These are phyloP conservation scores for Tigriopus californicus DNA, from an alignment of 2,888 invertebrate genomes.

Conservation along the genomic window DNA sequence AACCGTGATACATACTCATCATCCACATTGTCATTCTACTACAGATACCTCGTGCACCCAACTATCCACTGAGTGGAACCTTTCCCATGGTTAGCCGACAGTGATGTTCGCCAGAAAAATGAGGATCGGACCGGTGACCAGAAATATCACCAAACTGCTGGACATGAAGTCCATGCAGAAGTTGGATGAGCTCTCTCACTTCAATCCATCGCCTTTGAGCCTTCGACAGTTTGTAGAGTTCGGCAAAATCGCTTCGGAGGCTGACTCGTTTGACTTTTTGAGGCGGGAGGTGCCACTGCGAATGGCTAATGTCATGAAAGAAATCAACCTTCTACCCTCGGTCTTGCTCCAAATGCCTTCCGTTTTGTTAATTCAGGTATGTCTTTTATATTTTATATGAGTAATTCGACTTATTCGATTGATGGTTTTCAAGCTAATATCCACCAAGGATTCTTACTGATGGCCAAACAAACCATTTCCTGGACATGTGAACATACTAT, in stretches of 20 bases:
- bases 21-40: no score
- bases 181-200: constrained; percentile 83
- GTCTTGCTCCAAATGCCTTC: constrained; percentile 81
- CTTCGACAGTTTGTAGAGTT: constrained; percentile 50
- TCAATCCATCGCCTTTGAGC: constrained; percentile 80
- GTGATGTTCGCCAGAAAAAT: background rate
- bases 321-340: constrained; percentile 84
- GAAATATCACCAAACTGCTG: constrained; percentile 42
- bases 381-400: no score
- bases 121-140: constrained; percentile 27
- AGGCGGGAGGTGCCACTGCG: constrained; percentile 94
- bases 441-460: no score
- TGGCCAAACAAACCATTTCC: no score
- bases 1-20: no score
- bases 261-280: constrained; percentile 78
- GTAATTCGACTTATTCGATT: background rate
- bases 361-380: constrained; percentile 58
- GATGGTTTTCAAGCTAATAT: no score
- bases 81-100: no score
- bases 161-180: constrained; percentile 30
- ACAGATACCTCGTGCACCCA: no score
- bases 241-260: constrained; percentile 65
- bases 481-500: no score
- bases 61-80: no score
- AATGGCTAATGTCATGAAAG: constrained; percentile 97